Base-by-base conservation (phyloP, 2,888 invertebrate genomes). In the Prenolepis imparis region DNA sequence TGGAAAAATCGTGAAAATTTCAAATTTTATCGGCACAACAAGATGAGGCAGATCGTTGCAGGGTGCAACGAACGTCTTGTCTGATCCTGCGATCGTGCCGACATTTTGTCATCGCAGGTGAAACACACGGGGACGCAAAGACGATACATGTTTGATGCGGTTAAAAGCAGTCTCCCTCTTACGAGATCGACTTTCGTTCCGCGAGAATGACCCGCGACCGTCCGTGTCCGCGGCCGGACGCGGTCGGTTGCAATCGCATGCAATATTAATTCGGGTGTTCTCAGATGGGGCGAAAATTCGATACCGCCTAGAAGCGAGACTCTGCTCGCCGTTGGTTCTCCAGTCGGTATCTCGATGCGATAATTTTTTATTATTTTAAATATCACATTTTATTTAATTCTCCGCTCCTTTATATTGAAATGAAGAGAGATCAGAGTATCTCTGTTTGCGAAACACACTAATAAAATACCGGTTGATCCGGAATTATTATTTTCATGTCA, bases 181-280 rank as follows among this genome's bases (percentile, higher is more conserved):
- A 36, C 67, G 74, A 82, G 86, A 87, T 87, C 89, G 87, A 89
- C 87, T 89, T 89, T 83, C 88, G 74, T 75, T 44, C 44, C 81
- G 59, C 70, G 85, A 66, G 84, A 86, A 86, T 83, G 78, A 63
- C 87, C 89, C 75, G 84, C 82, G 89, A 73, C 74, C 87, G 81
- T 86, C 78, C 85, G 85, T 84, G 81, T 84, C 83, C 72, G 82
- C 77, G 89, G 84, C 85, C 82, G 77, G 70, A 64, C 89, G 72
- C 72, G 67, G 73, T 82, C 67, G 80, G 72, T 83, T 78, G 83
- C 64, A 78, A 41, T 87, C 89, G 73, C 84, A 90, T 93, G 88
- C 93, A 93, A 92, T 93, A 93, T 93, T 93, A 93, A 93, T 91
- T 91, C 90, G 90, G 90, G 88, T 90, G 90, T 91, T 87, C 90